phyloP scores from a whole-genome alignment of 2,113 vertebrate species.

The Brachirus orientalis region DNA sequence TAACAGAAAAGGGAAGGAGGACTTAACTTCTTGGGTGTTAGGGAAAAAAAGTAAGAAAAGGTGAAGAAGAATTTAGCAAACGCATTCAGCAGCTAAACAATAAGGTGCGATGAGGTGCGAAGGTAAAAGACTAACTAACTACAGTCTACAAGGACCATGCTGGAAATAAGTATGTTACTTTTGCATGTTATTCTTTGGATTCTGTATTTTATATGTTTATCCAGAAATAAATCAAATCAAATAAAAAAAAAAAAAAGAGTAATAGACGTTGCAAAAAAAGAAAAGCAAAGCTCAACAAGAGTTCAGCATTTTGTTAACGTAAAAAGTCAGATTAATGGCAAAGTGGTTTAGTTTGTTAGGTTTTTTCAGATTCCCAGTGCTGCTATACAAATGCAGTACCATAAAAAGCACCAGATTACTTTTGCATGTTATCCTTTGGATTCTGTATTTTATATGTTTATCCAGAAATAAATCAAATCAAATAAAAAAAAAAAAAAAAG shows the following conservation, averaged over 20 bases:
- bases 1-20: slow-evolving; percentile 32
- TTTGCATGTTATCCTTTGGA: too few species aligned
- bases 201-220: too few species aligned
- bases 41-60: slow-evolving; percentile 21
- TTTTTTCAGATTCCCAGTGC: neutral
- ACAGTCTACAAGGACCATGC: too few species aligned
- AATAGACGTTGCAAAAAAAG: neutral
- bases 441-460: too few species aligned
- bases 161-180: too few species aligned
- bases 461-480: too few species aligned
- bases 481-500: too few species aligned
- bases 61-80: slow-evolving; percentile 14
- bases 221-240: too few species aligned
- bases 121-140: too few species aligned
- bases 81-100: slow-evolving; percentile 16
- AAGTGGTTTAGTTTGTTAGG: neutral
- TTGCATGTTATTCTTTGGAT: too few species aligned
- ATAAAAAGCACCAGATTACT: neutral
- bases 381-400: neutral
- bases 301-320: neutral
- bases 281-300: neutral
- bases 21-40: slow-evolving; percentile 28
- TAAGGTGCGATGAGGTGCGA: neutral
- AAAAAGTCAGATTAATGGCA: neutral
- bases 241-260: too few species aligned